Percentiles rank a stretch among this genome's conserved stretches.
Conservation (phyloP, 2,888 invertebrate species). For the Lepetodrilus schrolli region DNA sequence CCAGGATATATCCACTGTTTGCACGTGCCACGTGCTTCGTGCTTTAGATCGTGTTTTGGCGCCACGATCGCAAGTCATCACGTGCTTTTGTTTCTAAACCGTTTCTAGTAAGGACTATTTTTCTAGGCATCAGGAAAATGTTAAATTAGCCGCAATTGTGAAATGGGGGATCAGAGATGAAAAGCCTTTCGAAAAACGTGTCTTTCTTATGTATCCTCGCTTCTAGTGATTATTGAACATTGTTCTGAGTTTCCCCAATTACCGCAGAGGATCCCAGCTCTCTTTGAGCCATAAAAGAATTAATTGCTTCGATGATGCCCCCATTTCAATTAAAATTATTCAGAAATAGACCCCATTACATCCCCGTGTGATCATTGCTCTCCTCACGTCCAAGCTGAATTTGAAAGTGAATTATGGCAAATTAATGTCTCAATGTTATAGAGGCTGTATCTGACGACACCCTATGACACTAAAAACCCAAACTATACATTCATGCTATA, state of each 20-base stretch:
- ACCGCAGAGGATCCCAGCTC: constrained; percentile 26
- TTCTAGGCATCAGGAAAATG: constrained; percentile 19
- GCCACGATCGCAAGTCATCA: background rate
- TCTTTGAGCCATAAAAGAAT: constrained; percentile 28
- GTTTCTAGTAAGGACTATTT: background rate
- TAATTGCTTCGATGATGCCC: constrained; percentile 21
- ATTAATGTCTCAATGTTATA: constrained; percentile 11
- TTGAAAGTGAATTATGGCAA: constrained; percentile 27
- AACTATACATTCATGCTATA: background rate
- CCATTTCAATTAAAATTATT: constrained; percentile 31
- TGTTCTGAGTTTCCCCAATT: constrained; percentile 33
- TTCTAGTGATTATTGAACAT: constrained; percentile 32
- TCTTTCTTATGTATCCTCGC: background rate
- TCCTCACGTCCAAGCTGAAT: constrained; percentile 4
- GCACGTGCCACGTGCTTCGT: constrained; percentile 10
- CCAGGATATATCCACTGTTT: constrained; percentile 3
- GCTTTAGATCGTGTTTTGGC: background rate
- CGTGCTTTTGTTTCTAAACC: constrained; percentile 26
- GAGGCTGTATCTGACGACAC: background rate
- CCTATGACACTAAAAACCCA: background rate
- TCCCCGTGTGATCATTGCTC: background rate
- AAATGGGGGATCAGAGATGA: background rate
- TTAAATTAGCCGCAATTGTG: constrained; percentile 25
- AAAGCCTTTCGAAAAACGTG: background rate
- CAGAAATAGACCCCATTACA: constrained; percentile 16